These are phyloP conservation scores for Brachylomia viminalis DNA, from an alignment of 2,888 invertebrate genomes.

Conservation along the genomic window DNA sequence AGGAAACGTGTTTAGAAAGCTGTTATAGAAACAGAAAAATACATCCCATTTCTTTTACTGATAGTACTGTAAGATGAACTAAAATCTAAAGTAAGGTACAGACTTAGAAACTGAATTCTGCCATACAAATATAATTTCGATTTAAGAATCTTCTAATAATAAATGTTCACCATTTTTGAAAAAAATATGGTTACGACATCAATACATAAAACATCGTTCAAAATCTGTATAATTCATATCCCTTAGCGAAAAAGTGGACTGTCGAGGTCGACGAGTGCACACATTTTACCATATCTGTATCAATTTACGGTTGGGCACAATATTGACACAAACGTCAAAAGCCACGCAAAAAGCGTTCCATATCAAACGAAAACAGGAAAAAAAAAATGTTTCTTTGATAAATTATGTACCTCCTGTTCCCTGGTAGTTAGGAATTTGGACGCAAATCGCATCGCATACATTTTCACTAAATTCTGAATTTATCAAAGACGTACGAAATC, in stretches of 20 bases:
- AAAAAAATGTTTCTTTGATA: conserved; percentile 65
- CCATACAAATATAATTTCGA: neutral
- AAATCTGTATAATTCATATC: conserved; percentile 22
- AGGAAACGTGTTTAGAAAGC: conserved; percentile 19
- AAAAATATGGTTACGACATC: conserved; percentile 9
- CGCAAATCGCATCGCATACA: conserved; percentile 64
- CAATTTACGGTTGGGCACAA: conserved; percentile 47
- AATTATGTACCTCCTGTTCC: conserved; percentile 64
- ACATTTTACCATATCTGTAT: conserved; percentile 33
- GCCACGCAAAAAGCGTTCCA: conserved; percentile 31
- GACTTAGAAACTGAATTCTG: neutral
- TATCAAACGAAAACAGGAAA: conserved; percentile 45
- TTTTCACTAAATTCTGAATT: conserved; percentile 70
- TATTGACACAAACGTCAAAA: conserved; percentile 56
- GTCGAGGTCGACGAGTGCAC: conserved; percentile 4
- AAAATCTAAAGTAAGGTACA: neutral
- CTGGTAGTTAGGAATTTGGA: conserved; percentile 62
- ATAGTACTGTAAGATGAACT: neutral
- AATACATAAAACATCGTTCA: neutral
- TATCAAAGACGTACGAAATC: conserved; percentile 71
- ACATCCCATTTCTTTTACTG: neutral
- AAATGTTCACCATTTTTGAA: neutral
- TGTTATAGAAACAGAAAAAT: conserved; percentile 10
- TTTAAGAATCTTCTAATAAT: neutral
- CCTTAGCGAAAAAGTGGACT: conserved; percentile 8